phyloP scores from a whole-genome alignment of 2,888 invertebrate genomes.

The Mythimna impura region DNA sequence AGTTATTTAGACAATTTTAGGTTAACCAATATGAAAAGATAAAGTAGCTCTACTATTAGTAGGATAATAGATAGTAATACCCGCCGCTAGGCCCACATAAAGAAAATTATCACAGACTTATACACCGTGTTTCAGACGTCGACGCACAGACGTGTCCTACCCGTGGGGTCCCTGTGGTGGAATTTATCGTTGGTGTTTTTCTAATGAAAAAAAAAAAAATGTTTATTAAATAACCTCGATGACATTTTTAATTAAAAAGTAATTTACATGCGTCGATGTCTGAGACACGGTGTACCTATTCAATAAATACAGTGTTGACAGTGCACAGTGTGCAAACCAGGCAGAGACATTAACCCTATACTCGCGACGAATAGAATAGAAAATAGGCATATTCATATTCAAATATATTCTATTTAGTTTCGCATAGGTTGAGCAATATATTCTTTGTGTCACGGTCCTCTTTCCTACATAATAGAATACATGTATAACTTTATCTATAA shows the following conservation, averaged over 20 bases:
- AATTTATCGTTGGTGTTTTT: no score
- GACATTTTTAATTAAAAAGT: no score
- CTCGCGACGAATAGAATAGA: constrained; percentile 57
- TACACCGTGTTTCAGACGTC: neutral
- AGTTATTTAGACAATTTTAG: neutral
- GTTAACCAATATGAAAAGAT: no score
- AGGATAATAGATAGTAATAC: neutral
- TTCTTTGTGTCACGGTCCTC: constrained; percentile 59
- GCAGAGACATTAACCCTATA: constrained; percentile 58
- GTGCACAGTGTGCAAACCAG: constrained; percentile 47
- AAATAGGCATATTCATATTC: constrained; percentile 65
- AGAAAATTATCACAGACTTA: constrained; percentile 7
- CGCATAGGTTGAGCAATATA: constrained; percentile 60
- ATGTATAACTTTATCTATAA: constrained; percentile 46
- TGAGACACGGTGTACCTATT: constrained; percentile 8
- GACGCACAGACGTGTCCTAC: no score
- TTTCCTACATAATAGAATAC: constrained; percentile 53
- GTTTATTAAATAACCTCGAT: no score
- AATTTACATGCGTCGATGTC: no score
- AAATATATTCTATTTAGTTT: constrained; percentile 66
- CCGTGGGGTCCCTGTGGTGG: no score
- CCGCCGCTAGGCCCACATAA: neutral
- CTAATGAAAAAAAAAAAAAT: no score
- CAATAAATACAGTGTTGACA: constrained; percentile 52
- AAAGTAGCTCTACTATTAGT: neutral